phyloP scores from a whole-genome alignment of 1,140 invertebrate genomes.

The Hesperophylax magnus region DNA sequence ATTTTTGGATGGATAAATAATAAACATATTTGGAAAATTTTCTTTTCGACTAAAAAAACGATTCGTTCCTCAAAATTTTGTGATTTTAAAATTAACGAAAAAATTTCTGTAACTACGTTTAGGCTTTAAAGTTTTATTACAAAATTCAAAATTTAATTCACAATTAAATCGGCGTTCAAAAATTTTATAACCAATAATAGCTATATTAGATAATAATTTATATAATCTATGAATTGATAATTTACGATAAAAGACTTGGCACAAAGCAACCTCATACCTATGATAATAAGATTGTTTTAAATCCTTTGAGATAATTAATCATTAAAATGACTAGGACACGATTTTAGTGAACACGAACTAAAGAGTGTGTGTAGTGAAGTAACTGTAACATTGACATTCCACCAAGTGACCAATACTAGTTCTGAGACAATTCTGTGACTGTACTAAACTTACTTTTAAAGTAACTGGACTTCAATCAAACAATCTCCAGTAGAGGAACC shows the following conservation, averaged over 20 bases:
- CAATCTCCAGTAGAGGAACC: background rate
- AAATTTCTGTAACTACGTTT: constrained; percentile 52
- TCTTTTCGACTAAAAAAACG: constrained; percentile 52
- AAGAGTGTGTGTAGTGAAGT: background rate
- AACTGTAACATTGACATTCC: too few species aligned
- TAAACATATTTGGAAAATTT: constrained; percentile 42
- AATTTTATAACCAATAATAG: constrained; percentile 43
- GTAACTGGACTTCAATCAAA: too few species aligned
- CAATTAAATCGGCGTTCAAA: constrained; percentile 49
- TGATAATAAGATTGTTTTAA: constrained; percentile 35
- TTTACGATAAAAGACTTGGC: constrained; percentile 21
- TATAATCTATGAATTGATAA: constrained; percentile 34
- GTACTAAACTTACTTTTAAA: too few species aligned
- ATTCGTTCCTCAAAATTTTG: constrained; percentile 59
- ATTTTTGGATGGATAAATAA: constrained; percentile 39
- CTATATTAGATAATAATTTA: constrained; percentile 48
- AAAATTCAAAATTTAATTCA: constrained; percentile 50
- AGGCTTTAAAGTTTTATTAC: constrained; percentile 55
- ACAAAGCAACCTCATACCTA: constrained; percentile 32
- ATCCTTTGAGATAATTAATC: background rate
- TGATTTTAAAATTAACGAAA: constrained; percentile 58
- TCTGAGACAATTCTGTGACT: too few species aligned
- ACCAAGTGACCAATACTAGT: too few species aligned
- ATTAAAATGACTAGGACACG: constrained; percentile 5
- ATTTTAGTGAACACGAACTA: constrained; percentile 1